These are phyloP conservation scores for Galaxias olidus DNA, from an alignment of 2,797 vertebrate genomes.

Conservation along the genomic window DNA sequence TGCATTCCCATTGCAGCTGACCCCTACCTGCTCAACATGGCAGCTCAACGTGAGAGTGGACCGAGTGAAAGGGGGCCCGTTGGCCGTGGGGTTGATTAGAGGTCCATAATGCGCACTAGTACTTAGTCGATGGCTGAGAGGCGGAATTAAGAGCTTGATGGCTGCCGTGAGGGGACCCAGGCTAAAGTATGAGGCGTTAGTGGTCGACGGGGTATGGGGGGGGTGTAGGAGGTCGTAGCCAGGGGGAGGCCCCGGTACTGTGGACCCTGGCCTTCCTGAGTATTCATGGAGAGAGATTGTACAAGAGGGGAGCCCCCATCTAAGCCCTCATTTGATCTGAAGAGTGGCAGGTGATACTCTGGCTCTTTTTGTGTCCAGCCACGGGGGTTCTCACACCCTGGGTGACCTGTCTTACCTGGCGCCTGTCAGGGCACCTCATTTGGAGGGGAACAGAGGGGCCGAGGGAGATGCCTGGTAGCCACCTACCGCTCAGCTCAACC, in stretches of 20 bases:
- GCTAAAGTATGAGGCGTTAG: slow-evolving; percentile 64
- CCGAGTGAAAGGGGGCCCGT: slow-evolving; percentile 65
- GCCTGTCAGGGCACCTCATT: slow-evolving; percentile 70
- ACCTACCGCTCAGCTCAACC: slow-evolving; percentile 59
- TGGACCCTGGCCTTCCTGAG: slow-evolving; percentile 64
- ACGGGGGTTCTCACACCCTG: slow-evolving; percentile 60
- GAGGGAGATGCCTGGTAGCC: slow-evolving; percentile 55
- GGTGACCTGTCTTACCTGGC: slow-evolving; percentile 67
- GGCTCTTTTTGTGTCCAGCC: slow-evolving; percentile 71
- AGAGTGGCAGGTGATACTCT: slow-evolving; percentile 73
- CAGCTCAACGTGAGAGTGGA: slow-evolving; percentile 69
- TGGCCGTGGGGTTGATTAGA: slow-evolving; percentile 73
- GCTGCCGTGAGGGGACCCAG: slow-evolving; percentile 64
- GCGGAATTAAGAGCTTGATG: slow-evolving; percentile 74
- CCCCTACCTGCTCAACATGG: slow-evolving; percentile 47
- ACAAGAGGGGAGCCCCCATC: slow-evolving; percentile 67
- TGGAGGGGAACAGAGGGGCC: slow-evolving; percentile 52
- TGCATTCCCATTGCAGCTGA: slow-evolving; percentile 71
- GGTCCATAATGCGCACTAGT: slow-evolving; percentile 70
- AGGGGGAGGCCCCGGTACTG: slow-evolving; percentile 55
- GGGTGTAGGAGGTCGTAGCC: slow-evolving; percentile 61
- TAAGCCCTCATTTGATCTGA: slow-evolving; percentile 76
- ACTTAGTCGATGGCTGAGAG: slow-evolving; percentile 70
- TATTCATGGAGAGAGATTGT: slow-evolving; percentile 75
- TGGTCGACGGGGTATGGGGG: slow-evolving; percentile 63